Conservation (phyloP, 2,888 invertebrate species). For the Zygogramma bicolorata region DNA sequence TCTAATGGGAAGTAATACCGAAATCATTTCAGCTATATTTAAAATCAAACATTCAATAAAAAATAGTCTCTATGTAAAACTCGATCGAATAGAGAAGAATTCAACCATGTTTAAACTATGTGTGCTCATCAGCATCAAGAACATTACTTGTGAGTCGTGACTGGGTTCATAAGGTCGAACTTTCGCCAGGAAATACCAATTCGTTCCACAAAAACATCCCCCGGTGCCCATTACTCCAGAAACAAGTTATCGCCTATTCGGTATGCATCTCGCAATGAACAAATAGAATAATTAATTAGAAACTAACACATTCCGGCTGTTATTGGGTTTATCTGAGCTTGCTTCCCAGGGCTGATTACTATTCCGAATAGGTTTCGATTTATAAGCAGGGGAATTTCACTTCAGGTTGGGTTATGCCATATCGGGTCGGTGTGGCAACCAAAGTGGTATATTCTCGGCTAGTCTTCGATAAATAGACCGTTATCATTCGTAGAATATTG, state of each 20-base stretch:
- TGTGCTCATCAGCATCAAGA: no score
- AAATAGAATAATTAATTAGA: constrained; percentile 9
- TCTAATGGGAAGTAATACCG: no score
- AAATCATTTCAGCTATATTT: no score
- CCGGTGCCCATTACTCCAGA: background rate
- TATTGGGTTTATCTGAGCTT: background rate
- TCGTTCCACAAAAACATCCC: background rate
- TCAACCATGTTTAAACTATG: no score
- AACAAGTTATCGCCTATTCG: background rate
- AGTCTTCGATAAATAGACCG: no score
- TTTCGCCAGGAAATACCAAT: no score
- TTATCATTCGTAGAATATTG: no score
- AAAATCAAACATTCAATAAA: no score
- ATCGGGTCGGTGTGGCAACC: background rate
- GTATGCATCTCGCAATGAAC: constrained; percentile 12
- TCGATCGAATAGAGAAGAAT: no score
- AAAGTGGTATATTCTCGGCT: background rate
- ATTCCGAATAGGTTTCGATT: constrained; percentile 5
- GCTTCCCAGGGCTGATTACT: background rate
- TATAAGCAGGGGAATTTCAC: constrained; percentile 7
- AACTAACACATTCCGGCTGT: background rate
- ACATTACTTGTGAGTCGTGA: no score
- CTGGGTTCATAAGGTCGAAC: no score
- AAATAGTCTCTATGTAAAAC: no score
- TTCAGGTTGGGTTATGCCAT: background rate